A percentile compares a stretch with the other conserved stretches of the same genome.
Conservation (phyloP, 2,113 vertebrate genomes). For the Caretta caretta region DNA sequence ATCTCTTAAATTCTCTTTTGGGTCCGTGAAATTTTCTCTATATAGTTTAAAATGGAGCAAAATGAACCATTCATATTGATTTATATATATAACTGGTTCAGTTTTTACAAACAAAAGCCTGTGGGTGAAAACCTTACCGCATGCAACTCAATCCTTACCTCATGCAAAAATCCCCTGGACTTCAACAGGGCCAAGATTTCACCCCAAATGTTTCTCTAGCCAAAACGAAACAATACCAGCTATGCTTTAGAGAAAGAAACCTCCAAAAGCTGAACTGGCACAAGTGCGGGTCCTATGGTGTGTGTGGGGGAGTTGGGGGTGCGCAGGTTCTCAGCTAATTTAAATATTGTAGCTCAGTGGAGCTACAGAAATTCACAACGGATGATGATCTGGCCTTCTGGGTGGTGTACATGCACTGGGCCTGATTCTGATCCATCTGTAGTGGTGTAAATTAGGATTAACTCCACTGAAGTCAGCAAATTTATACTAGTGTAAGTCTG, state of each 20-base stretch:
- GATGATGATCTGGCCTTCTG: background rate
- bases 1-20: background rate
- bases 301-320: too few relatives aligned
- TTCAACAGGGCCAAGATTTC: background rate
- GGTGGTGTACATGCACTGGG: background rate
- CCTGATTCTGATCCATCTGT: background rate
- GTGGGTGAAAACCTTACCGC: background rate
- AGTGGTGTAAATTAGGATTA: background rate
- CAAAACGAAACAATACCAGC: background rate
- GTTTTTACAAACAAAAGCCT: background rate
- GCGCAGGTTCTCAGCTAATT: background rate
- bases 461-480: background rate
- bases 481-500: background rate
- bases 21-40: background rate
- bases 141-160: background rate
- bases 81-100: background rate
- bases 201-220: background rate
- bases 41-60: background rate
- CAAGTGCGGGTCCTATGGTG: background rate
- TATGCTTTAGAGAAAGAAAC: background rate
- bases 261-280: background rate
- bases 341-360: background rate
- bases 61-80: background rate
- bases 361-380: background rate
- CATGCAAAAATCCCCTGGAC: background rate